These are phyloP conservation scores for Limenitis camilla DNA, from an alignment of 2,888 invertebrate species.

Conservation along the genomic window DNA sequence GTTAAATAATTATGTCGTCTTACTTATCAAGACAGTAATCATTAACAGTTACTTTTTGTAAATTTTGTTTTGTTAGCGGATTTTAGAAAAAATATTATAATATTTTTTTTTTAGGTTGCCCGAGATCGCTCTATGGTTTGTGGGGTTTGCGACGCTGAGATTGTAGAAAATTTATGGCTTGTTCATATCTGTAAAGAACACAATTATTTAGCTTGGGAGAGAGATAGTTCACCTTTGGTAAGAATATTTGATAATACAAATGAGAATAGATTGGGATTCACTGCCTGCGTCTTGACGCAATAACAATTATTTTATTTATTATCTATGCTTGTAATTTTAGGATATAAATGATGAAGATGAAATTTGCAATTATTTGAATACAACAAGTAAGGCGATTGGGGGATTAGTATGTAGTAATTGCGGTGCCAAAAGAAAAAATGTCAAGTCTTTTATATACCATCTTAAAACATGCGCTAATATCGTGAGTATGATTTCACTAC, in stretches of 20 bases:
- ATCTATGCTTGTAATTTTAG: conserved; percentile 17
- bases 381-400: conserved; percentile 27
- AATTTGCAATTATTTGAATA: conserved; percentile 33
- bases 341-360: conserved; percentile 27
- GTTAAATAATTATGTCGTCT: too few relatives aligned
- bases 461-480: conserved; percentile 30
- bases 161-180: conserved; percentile 28
- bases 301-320: too few relatives aligned
- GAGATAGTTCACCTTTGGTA: conserved; percentile 32
- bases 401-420: conserved; percentile 36
- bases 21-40: too few relatives aligned
- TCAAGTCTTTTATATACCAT: conserved; percentile 34
- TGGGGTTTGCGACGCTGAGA: conserved; percentile 24
- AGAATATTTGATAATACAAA: conserved; percentile 13
- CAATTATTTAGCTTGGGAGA: conserved; percentile 39
- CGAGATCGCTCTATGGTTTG: conserved; percentile 19
- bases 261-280: neutral
- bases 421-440: conserved; percentile 27
- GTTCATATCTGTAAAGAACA: conserved; percentile 36
- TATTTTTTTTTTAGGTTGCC: neutral
- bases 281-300: too few relatives aligned
- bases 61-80: too few relatives aligned
- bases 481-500: conserved; percentile 19
- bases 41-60: too few relatives aligned
- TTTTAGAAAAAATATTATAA: neutral